Evolutionary conservation across 2,888 invertebrate species (phyloP), one percentile per base, ranked within the genome.

Genomic region (Diogma glabrata): DNA sequence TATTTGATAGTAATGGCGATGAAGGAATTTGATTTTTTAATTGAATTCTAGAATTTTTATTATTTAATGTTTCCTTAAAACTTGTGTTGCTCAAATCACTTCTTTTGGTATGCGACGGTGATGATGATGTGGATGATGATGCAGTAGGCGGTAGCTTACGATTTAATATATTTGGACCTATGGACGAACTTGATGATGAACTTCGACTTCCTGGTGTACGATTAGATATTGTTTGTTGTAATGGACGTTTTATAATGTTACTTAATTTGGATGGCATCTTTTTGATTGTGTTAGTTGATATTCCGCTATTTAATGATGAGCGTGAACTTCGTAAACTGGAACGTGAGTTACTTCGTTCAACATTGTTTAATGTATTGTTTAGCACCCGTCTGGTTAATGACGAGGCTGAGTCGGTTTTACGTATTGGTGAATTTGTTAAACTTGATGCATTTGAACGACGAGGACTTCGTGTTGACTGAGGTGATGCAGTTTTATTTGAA

Each of bases 231-330:
- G 52, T 53, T 3, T 43, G 20, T 43, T 43, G 43, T 22, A 43
- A 22, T 43, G 60, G 60, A 28, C 36, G 9, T 53, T 50, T 50
- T 5, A 57, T 52, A 4, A 57, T 54, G 5, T 57, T 43, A 22
- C 23, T 43, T 20, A 43, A 62, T 7, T 70, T 68, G 2, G 69
- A 65, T n/a, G 82, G 78, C 52, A 82, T 76, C 54, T 82, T 81
- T 56, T 84, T 77, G 1, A 89, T 88, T 0, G 89, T 89, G 50
- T 82, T 84, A 0, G 81, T 80, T 2, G 84, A 84, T 1, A 84
- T 81, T 3, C 86, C 81, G 64, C 88, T 89, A 62, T 88, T 88
- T 50, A 90, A 70, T 1, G 89, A 90, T 61, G 87, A 88, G 23
- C 87, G 74, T 0, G 90, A 90, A 61, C 89, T 88, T 20, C 87